phyloP scores from a whole-genome alignment of 2,888 invertebrate genomes.

The Agrochola lychnidis region DNA sequence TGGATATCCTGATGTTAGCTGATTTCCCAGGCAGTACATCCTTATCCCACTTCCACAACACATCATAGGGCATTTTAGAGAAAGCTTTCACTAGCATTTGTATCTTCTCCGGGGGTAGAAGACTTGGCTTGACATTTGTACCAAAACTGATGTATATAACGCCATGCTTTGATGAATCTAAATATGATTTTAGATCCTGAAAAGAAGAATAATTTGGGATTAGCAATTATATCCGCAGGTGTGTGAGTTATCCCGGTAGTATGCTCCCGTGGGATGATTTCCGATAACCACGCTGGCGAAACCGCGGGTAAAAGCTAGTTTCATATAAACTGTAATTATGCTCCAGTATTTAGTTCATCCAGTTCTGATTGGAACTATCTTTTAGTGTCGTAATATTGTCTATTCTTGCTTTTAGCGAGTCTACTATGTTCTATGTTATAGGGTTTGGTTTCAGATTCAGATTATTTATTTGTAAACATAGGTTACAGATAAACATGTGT shows the following conservation, averaged over 20 bases:
- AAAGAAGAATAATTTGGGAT: not conserved
- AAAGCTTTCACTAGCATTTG: slow-evolving; percentile 77
- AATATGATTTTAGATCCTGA: slow-evolving; percentile 78
- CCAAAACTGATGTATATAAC: slow-evolving; percentile 87
- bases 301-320: not conserved
- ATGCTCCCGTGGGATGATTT: not conserved
- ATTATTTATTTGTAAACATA: too few species aligned
- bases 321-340: not conserved
- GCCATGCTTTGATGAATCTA: slow-evolving; percentile 82
- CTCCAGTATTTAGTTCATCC: not conserved
- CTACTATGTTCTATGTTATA: too few species aligned
- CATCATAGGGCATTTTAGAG: slow-evolving; percentile 81
- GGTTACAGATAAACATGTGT: too few species aligned
- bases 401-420: not conserved
- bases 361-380: not conserved
- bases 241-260: not conserved
- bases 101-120: slow-evolving; percentile 75
- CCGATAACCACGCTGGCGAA: not conserved
- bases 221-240: not conserved
- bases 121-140: slow-evolving; percentile 77
- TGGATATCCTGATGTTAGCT: slow-evolving; percentile 80
- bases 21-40: slow-evolving; percentile 78
- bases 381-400: not conserved
- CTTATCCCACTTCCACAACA: slow-evolving; percentile 86
- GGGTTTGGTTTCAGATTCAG: too few species aligned